phyloP scores from a whole-genome alignment of 2,113 vertebrate genomes.

The Gallinago undulata region DNA sequence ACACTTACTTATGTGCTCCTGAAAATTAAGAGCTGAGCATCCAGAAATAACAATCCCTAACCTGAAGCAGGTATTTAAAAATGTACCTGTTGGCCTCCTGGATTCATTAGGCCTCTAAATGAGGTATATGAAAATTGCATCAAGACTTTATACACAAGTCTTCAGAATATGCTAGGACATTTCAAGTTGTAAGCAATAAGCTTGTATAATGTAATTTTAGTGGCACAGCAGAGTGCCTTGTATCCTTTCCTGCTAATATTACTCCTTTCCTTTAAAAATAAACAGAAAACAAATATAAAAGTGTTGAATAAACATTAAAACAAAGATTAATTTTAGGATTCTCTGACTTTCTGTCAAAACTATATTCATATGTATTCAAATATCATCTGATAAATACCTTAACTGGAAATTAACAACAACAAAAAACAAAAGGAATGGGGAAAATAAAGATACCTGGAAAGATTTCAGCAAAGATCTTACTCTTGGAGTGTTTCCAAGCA shows the following conservation, averaged over 20 bases:
- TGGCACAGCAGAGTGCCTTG: not conserved
- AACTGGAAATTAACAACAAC: constrained; percentile 65
- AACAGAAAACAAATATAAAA: constrained; percentile 60
- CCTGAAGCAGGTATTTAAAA: not conserved
- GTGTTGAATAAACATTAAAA: constrained; percentile 72
- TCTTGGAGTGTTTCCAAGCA: constrained; percentile 68
- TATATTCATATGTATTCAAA: constrained; percentile 60
- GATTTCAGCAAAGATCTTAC: constrained; percentile 65
- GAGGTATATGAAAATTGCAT: not conserved
- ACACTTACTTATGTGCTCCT: not conserved
- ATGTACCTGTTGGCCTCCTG: not conserved
- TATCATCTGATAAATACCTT: constrained; percentile 70
- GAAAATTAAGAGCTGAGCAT: not conserved
- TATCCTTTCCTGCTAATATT: not conserved
- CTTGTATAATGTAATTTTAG: not conserved
- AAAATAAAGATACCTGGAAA: constrained; percentile 71
- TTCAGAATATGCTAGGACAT: not conserved
- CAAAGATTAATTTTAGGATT: constrained; percentile 57
- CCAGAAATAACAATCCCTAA: not conserved
- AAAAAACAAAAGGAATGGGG: constrained; percentile 29
- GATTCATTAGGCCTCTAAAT: not conserved
- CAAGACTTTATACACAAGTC: not conserved
- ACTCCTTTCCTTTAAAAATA: constrained; percentile 29
- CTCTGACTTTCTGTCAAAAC: constrained; percentile 69
- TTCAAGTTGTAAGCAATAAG: not conserved